phyloP scores from a whole-genome alignment of 2,797 vertebrate genomes.

The Limosa lapponica region DNA sequence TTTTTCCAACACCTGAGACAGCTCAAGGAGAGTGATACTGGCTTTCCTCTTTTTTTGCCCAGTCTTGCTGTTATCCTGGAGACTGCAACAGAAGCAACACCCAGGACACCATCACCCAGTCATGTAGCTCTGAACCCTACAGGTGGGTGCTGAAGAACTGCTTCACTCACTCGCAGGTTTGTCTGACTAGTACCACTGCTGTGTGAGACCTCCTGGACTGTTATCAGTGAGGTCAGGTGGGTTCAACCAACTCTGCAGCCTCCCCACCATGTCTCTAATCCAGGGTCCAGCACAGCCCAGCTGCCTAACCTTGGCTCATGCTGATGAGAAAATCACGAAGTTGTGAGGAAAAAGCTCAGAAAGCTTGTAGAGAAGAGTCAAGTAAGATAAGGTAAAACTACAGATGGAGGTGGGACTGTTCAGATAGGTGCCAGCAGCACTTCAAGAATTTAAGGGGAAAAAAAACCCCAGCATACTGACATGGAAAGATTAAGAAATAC shows the following conservation, averaged over 20 bases:
- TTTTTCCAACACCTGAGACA: neutral
- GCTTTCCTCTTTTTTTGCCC: neutral
- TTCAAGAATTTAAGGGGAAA: neutral
- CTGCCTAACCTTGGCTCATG: neutral
- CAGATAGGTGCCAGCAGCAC: neutral
- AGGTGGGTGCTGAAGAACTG: neutral
- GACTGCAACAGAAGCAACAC: neutral
- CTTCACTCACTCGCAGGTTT: neutral
- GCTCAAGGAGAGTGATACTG: neutral
- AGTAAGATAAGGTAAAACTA: neutral
- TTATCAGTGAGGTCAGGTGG: neutral
- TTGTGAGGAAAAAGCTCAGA: neutral
- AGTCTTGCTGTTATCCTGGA: neutral
- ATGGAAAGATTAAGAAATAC: neutral
- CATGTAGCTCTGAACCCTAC: neutral
- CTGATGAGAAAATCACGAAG: neutral
- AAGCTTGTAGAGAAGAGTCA: neutral
- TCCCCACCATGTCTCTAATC: neutral
- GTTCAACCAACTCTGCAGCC: neutral
- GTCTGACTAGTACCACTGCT: neutral
- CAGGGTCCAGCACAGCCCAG: neutral
- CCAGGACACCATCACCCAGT: neutral
- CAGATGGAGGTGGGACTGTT: neutral
- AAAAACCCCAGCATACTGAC: neutral
- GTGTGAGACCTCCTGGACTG: neutral